Base-by-base conservation (phyloP, 2,113 vertebrate species). In the Pedionomus torquatus region DNA sequence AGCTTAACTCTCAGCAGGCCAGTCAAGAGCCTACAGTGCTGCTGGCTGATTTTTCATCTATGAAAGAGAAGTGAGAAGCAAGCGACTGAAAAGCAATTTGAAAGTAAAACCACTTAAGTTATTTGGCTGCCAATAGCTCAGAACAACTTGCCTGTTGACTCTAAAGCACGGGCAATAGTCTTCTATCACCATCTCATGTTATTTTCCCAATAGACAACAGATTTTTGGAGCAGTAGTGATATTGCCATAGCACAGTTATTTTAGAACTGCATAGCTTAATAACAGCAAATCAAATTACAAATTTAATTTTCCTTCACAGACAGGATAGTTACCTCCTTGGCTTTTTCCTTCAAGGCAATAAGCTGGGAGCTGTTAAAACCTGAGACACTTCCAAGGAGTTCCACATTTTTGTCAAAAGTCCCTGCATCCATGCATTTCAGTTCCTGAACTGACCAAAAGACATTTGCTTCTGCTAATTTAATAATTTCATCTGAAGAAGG, bases 391-490 rank as follows among this genome's bases (percentile, higher is more conserved):
- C 98, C 98, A 90, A 99, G 98, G 72, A 98, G 90, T 77, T 98
- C 98, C 91, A 98, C 98, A 0, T 88, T 97, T 95, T 94, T 97
- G 58, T 92, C 46, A 64, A 99, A 98, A 21, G 97, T 97, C 37
- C 77, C 96, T 9, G 71, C 24, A 2, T 94, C 96, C 95, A 98
- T 98, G 95, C 98, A 98, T 46, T 95, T 86, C 81, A 99, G 90
- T 46, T 97, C 98, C 63, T 90, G 85, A 2, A 93, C 94, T 13
- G 98, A 96, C 98, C 98, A 99, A 72, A 98, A 98, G 72, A 90
- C 87, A 69, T 99, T 99, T 94, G 98, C 98, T 93, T 98, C 98
- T 0, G 83, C 97, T 96, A 99, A 75, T 85, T 94, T 98, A 57
- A 98, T 84, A 89, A 99, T 98, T 69, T 98, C 97, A 11, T 97